Evolutionary conservation across 2,888 invertebrate genomes (phyloP).

Genomic region (Brachycybe producta): DNA sequence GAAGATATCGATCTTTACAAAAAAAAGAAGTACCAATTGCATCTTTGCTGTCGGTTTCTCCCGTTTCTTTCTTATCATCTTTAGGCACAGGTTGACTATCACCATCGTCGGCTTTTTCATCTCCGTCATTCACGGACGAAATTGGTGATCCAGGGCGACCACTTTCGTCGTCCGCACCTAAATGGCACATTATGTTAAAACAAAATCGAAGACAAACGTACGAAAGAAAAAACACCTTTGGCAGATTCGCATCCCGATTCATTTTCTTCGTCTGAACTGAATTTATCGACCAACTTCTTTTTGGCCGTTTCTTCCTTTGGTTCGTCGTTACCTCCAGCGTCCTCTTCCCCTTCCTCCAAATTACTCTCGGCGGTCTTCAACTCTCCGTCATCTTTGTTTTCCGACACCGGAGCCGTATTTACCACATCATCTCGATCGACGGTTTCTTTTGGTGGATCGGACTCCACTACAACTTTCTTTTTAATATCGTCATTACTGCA

Average conservation of each 20-base stretch:
- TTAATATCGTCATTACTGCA: too few relatives aligned
- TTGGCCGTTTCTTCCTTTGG: constrained; percentile 20
- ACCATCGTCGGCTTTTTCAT: constrained; percentile 16
- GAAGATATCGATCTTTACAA: too few relatives aligned
- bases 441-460: too few relatives aligned
- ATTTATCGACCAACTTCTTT: constrained; percentile 29
- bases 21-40: too few relatives aligned
- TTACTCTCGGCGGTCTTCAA: too few relatives aligned
- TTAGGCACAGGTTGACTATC: background rate
- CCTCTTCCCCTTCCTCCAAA: constrained; percentile 22
- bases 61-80: background rate
- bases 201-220: background rate
- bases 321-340: constrained; percentile 17
- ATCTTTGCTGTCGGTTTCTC: too few relatives aligned
- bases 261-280: constrained; percentile 19
- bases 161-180: background rate
- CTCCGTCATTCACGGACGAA: constrained; percentile 11
- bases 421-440: too few relatives aligned
- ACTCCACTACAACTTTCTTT: too few relatives aligned
- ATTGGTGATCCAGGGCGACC: background rate
- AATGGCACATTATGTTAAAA: background rate
- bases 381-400: too few relatives aligned
- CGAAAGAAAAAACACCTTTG: background rate
- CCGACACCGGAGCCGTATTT: too few relatives aligned
- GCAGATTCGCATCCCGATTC: constrained; percentile 3